Conservation (phyloP, 1,140 invertebrate species). For the Aleiodes sp. region DNA sequence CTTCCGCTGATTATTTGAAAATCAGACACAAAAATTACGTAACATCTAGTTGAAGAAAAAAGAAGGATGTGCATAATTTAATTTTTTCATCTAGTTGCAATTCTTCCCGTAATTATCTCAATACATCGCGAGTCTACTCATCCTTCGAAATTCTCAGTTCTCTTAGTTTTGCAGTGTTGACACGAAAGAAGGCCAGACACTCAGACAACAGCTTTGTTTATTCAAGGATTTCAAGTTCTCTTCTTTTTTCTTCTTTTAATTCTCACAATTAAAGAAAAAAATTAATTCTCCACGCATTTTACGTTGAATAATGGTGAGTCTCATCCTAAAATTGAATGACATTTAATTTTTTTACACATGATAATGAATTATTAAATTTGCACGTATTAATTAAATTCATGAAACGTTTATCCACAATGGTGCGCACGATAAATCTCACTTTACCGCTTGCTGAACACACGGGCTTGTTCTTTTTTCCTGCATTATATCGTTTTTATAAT, state of each 20-base stretch:
- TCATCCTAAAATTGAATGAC: too few relatives aligned
- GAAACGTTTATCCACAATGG: constrained; percentile 1
- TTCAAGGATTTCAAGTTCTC: not conserved
- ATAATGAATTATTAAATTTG: not conserved
- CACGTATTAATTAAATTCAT: not conserved
- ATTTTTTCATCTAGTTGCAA: not conserved
- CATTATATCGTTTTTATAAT: not conserved
- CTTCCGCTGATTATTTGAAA: not conserved
- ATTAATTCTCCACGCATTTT: too few relatives aligned
- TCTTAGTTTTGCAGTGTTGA: not conserved
- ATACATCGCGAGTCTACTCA: not conserved
- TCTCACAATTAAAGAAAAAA: not conserved
- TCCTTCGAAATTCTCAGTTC: constrained; percentile 1
- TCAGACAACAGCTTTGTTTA: not conserved
- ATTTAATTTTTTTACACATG: too few relatives aligned
- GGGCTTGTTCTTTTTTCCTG: not conserved
- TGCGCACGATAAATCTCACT: not conserved
- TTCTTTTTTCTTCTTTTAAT: not conserved
- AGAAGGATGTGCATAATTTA: not conserved
- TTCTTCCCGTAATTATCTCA: not conserved
- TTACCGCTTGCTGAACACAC: constrained; percentile 1
- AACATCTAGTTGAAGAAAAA: not conserved
- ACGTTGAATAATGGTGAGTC: too few relatives aligned
- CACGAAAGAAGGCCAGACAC: not conserved
- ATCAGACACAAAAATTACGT: not conserved